Conservation (phyloP, 2,797 vertebrate genomes). For the Halcyon leucocephala region DNA sequence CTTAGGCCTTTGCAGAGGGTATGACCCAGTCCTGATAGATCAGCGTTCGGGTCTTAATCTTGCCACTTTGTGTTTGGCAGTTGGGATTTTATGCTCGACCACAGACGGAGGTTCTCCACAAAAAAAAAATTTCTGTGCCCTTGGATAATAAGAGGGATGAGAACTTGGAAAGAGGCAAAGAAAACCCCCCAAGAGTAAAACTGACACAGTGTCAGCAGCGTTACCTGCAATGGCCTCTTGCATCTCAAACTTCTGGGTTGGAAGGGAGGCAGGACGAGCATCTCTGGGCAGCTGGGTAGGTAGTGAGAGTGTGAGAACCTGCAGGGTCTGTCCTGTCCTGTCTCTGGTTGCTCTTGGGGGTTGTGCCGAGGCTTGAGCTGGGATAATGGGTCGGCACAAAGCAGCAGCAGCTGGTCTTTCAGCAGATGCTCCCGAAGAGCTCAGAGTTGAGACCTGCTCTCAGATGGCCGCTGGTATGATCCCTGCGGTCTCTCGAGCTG, state of each 20-base stretch:
- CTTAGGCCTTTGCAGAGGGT: neutral
- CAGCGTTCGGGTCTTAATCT: neutral
- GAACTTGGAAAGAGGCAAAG: neutral
- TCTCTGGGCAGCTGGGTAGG: neutral
- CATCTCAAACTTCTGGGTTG: fast-evolving
- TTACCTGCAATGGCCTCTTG: neutral
- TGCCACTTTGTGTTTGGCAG: neutral
- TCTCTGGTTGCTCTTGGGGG: neutral
- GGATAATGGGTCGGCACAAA: neutral
- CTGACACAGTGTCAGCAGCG: neutral
- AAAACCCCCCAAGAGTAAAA: neutral
- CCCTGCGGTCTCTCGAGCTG: fast-evolving
- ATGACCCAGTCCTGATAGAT: neutral
- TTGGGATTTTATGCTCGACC: neutral
- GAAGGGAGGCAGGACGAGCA: neutral
- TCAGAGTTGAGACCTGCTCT: neutral
- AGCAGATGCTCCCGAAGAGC: neutral
- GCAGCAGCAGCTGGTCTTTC: neutral
- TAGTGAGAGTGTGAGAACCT: fast-evolving
- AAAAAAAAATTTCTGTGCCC: neutral
- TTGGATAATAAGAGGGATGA: neutral
- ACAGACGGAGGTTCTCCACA: neutral
- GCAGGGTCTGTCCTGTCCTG: fast-evolving
- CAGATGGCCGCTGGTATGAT: neutral
- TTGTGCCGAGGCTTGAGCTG: neutral